Base-by-base conservation (phyloP, 2,888 invertebrate species). In the Dicyrtomina minuta region DNA sequence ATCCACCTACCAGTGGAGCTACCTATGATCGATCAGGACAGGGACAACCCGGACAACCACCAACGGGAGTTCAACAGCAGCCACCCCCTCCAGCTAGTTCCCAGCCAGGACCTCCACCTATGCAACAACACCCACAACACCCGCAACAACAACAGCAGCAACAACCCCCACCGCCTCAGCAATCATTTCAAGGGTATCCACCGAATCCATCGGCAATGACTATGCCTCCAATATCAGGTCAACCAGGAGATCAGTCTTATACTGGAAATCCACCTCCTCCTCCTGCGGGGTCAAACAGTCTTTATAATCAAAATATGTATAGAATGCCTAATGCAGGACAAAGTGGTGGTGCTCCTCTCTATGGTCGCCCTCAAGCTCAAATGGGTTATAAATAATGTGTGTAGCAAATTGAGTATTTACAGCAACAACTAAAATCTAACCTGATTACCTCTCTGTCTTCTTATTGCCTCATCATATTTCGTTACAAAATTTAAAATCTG, bases 351-450 rank as follows among this genome's bases (percentile, higher is more conserved):
- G 51, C 15, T 27, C 13, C 17, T 62, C n/a, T 24, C 27, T 59
- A 66, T 44, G 66, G 58, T 15, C 58, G 66, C 2, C 67, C 60
- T 2, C 60, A 43, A 20, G 33, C 44, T 56, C 67, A 59, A 49
- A 59, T 60, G 60, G 67, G 67, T 22, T 67, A 67, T 46, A 67
- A 67, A 51, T 67, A 67, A 49, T n/a, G n/a, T n/a, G n/a, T n/a
- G n/a, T n/a, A n/a, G n/a, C n/a, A n/a, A n/a, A n/a, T n/a, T n/a
- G n/a, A n/a, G n/a, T n/a, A n/a, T n/a, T n/a, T n/a, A n/a, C n/a
- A n/a, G n/a, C n/a, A n/a, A n/a, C n/a, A n/a, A n/a, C n/a, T n/a
- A n/a, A n/a, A n/a, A n/a, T n/a, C n/a, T n/a, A n/a, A n/a, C n/a
- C n/a, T n/a, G n/a, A n/a, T n/a, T n/a, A n/a, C n/a, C n/a, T n/a